These are phyloP conservation scores for Eumacrocentrus americanus DNA, from an alignment of 2,888 invertebrate species.

Conservation along the genomic window DNA sequence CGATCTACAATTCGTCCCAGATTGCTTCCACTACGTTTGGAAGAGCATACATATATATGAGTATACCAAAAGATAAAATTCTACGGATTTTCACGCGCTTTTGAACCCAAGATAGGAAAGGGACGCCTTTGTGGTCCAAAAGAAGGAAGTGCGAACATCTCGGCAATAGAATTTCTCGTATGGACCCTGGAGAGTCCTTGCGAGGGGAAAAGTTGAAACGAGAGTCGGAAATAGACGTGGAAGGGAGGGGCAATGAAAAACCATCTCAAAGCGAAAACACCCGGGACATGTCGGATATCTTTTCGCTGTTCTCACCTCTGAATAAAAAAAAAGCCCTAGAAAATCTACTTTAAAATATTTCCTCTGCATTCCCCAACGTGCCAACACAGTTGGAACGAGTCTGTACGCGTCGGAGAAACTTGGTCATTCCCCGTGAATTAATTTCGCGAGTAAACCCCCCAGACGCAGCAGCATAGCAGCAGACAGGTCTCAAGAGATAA, in stretches of 20 bases:
- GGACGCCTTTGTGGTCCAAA: background rate
- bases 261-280: background rate
- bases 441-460: constrained; percentile 11
- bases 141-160: background rate
- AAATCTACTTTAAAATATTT: background rate
- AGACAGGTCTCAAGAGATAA: background rate
- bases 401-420: background rate
- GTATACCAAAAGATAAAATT: background rate
- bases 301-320: background rate
- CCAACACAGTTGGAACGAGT: background rate
- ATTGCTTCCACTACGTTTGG: background rate
- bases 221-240: background rate
- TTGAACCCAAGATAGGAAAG: background rate
- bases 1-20: background rate
- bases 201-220: constrained; percentile 5
- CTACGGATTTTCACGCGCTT: background rate
- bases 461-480: background rate
- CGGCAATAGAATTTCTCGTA: constrained; percentile 9
- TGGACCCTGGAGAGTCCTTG: background rate
- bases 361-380: background rate
- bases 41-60: too few relatives aligned
- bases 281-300: background rate
- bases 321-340: background rate
- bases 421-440: constrained; percentile 14
- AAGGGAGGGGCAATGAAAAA: background rate